Conservation (phyloP, 2,797 vertebrate species). For the Avahi laniger region DNA sequence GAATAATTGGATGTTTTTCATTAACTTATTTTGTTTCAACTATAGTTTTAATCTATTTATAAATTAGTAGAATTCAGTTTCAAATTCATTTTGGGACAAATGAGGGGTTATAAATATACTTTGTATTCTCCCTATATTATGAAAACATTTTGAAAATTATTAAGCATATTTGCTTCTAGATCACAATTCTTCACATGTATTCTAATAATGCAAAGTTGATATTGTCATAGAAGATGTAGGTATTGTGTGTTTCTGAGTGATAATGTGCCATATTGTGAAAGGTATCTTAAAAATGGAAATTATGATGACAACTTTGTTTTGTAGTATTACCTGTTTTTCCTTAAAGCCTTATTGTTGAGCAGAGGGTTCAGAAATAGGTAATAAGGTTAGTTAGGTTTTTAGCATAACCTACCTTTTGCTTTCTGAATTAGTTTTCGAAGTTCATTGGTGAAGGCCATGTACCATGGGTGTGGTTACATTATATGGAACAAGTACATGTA, state of each 20-base stretch:
- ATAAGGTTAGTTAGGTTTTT: neutral
- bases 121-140: neutral
- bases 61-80: constrained; percentile 31
- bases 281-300: constrained; percentile 13
- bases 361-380: neutral
- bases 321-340: neutral
- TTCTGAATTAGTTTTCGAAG: constrained; percentile 34
- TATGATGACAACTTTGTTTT: neutral
- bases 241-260: neutral
- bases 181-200: neutral
- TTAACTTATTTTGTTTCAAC: neutral
- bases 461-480: neutral
- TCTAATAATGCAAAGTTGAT: neutral
- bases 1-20: neutral
- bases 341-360: neutral
- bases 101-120: neutral
- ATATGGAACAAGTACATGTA: neutral
- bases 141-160: neutral
- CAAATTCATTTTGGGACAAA: constrained; percentile 19
- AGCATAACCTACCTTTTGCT: neutral
- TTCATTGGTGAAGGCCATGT: neutral
- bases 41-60: neutral
- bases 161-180: neutral
- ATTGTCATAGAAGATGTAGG: neutral
- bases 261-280: neutral